phyloP scores from a whole-genome alignment of 2,113 vertebrate species.

The Phrynosoma platyrhinos region DNA sequence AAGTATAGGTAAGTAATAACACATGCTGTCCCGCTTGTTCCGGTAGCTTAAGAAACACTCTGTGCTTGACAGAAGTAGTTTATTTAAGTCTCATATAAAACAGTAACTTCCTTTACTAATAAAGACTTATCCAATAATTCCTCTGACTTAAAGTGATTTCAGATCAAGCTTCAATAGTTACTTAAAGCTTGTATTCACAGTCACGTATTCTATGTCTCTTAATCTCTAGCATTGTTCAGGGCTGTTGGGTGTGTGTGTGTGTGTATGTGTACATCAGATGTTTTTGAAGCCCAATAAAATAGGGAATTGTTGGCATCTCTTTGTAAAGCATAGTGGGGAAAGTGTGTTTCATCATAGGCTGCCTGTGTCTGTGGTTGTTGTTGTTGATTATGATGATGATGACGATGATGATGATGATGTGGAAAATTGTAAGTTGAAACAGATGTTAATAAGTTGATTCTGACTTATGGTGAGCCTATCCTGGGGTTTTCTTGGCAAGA shows the following conservation, averaged over 20 bases:
- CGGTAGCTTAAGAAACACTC: neutral
- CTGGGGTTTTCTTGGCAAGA: no score
- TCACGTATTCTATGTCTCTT: slow-evolving; percentile 36
- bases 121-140: slow-evolving; percentile 42
- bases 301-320: neutral
- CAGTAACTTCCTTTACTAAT: slow-evolving; percentile 49
- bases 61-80: slow-evolving; percentile 14
- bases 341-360: no score
- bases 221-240: neutral
- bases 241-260: neutral
- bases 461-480: no score
- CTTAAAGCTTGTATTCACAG: slow-evolving; percentile 58
- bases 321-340: no score
- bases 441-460: no score
- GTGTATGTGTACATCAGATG: neutral
- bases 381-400: no score
- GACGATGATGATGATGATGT: no score
- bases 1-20: slow-evolving; percentile 13
- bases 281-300: neutral
- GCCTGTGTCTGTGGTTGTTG: no score
- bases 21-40: neutral
- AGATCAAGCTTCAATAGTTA: slow-evolving; percentile 60
- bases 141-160: slow-evolving; percentile 49
- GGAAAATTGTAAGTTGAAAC: no score
- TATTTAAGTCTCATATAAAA: slow-evolving; percentile 5